Conservation (phyloP, 2,797 vertebrate species). For the Perodicticus potto region DNA sequence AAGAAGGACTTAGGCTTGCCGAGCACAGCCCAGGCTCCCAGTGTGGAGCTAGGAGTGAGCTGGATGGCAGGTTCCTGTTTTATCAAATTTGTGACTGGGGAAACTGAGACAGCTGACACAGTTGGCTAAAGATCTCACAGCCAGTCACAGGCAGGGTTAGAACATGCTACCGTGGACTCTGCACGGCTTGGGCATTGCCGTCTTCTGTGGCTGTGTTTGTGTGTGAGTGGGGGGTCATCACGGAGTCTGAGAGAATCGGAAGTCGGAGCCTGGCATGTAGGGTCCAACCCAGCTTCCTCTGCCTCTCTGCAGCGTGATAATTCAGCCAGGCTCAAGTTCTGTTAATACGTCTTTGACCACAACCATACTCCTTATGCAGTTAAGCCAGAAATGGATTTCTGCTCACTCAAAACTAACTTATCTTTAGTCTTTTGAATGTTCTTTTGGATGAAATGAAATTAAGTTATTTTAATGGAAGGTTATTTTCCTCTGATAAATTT, state of each 20-base stretch:
- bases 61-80: neutral
- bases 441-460: conserved; percentile 18
- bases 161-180: neutral
- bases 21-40: neutral
- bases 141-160: neutral
- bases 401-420: neutral
- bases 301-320: neutral
- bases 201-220: neutral
- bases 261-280: neutral
- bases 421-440: neutral
- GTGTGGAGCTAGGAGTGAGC: accelerated
- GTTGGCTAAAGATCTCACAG: neutral
- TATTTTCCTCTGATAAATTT: conserved; percentile 51
- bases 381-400: neutral
- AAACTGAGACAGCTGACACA: neutral
- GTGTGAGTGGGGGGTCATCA: neutral
- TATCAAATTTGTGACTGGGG: neutral
- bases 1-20: neutral
- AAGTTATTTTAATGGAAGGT: conserved; percentile 51
- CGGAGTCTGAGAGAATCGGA: neutral
- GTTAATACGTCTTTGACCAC: neutral
- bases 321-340: neutral
- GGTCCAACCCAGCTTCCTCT: neutral
- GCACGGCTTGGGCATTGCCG: accelerated
- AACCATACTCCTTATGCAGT: neutral